Evolutionary conservation across 1,140 invertebrate genomes (phyloP), one percentile per base, ranked within the genome.

Genomic region (Drosophila eugracilis): DNA sequence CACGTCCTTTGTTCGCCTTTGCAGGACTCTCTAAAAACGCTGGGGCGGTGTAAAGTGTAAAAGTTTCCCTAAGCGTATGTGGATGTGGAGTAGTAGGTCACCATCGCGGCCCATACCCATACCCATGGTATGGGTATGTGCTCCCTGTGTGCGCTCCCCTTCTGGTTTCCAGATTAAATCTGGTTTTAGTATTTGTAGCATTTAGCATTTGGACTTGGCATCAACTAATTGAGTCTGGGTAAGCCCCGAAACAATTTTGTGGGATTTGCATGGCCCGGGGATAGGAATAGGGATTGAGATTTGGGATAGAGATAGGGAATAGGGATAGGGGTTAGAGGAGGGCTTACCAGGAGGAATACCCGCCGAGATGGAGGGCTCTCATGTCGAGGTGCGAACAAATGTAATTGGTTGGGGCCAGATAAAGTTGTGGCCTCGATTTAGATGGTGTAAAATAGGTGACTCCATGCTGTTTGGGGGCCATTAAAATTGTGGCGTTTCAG

Each of bases 221-320:
- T 30, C 21, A 69, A 69, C 65, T 69, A 67, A 69, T 67, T 69
- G 62, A 69, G 65, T 67, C 41, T 26, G 63, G 62, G 15, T 67
- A 34, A 69, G 65, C 60, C 65, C 65, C 47, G 28, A 53, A 67
- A 67, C 62, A 67, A 50, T 52, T 69, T 67, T 67, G 63, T 52
- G 63, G 63, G 44, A 50, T 65, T 65, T 50, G 10, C 24, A 22
- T 62, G 53, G 42, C 12, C 4, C 3, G 5, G 34, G 14, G 19
- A 21, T 22, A 2, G 19, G 49, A 9, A 37, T n/a, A 24, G 19
- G 26, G 14, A 47, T 15, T 4, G n/a, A 22, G 22, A 45, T 26
- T 1, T 10, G 28, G 28, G 9, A 30, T 30, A 9, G 28, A 26
- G 26, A n/a, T n/a, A n/a, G n/a, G n/a, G 26, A 1, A 4, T 26